These are phyloP conservation scores for Drosophila varians DNA, from an alignment of 1,140 invertebrate genomes.

Conservation along the genomic window DNA sequence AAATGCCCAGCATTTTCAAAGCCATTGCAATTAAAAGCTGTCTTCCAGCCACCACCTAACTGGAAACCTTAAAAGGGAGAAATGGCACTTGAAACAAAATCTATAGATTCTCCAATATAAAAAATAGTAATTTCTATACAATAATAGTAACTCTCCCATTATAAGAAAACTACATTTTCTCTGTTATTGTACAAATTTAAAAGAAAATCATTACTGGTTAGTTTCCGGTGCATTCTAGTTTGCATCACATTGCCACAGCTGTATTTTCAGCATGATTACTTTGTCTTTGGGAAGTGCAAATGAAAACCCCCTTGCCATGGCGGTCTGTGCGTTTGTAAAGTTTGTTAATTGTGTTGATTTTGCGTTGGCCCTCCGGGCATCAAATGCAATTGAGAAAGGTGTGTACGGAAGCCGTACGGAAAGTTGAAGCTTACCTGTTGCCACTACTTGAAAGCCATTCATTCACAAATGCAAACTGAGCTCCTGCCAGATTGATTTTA, in stretches of 20 bases:
- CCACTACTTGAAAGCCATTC: slow-evolving; percentile 25
- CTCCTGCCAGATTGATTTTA: not conserved
- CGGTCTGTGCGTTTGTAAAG: slow-evolving; percentile 16
- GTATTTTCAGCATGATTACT: slow-evolving; percentile 60
- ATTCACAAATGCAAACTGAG: slow-evolving; percentile 27
- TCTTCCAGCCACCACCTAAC: slow-evolving; percentile 9
- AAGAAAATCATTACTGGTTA: too few relatives aligned
- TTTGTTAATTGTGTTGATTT: slow-evolving; percentile 62
- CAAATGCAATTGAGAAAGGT: slow-evolving; percentile 22
- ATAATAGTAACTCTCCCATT: too few relatives aligned
- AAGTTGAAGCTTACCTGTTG: slow-evolving; percentile 36
- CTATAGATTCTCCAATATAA: too few relatives aligned
- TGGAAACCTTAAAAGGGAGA: not conserved
- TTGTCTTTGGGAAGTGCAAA: slow-evolving; percentile 52
- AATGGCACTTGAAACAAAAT: slow-evolving; percentile 1
- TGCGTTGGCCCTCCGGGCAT: slow-evolving; percentile 29
- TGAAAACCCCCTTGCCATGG: slow-evolving; percentile 23
- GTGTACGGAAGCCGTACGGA: slow-evolving; percentile 19
- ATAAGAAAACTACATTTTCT: too few relatives aligned
- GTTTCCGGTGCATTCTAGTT: slow-evolving; percentile 12
- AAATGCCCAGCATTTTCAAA: slow-evolving; percentile 24
- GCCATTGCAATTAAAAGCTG: slow-evolving; percentile 52
- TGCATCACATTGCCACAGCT: slow-evolving; percentile 36
- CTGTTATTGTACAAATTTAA: too few relatives aligned
- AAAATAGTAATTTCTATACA: not conserved